Conservation (phyloP, 2,888 invertebrate genomes). For the Epistrophe grossulariae region DNA sequence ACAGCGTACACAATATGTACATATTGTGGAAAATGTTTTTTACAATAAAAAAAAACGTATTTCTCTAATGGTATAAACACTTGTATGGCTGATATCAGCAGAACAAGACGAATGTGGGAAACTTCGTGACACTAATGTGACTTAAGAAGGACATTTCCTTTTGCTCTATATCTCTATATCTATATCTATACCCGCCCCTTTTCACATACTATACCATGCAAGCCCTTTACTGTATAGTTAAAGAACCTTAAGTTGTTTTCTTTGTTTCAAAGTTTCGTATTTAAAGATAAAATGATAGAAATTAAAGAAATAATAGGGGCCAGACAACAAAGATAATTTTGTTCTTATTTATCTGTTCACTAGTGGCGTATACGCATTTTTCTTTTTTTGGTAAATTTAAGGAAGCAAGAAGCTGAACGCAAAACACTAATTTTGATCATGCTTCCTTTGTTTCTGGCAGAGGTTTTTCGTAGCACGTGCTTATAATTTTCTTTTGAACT, state of each 20-base stretch:
- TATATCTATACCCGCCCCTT: neutral
- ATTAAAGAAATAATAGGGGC: constrained; percentile 26
- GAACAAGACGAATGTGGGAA: constrained; percentile 41
- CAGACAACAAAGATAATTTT: neutral
- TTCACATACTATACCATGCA: neutral
- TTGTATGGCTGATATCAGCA: constrained; percentile 35
- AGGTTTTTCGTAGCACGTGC: neutral
- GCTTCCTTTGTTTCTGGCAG: neutral
- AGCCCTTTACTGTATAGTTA: neutral
- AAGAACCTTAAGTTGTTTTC: constrained; percentile 32
- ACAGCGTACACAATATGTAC: neutral
- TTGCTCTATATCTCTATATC: neutral
- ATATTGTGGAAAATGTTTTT: neutral
- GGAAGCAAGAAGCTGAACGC: neutral
- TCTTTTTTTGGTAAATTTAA: neutral
- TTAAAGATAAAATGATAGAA: constrained; percentile 17
- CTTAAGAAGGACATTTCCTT: constrained; percentile 26
- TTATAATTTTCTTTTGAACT: constrained; percentile 29
- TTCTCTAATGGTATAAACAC: constrained; percentile 39
- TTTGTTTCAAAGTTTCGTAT: constrained; percentile 9
- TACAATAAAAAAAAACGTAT: neutral
- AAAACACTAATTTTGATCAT: constrained; percentile 16
- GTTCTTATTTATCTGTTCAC: constrained; percentile 10
- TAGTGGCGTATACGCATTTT: constrained; percentile 35
- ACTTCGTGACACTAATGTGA: constrained; percentile 60